A percentile compares a stretch with the other conserved stretches of the same genome.
These are phyloP conservation scores for Mythimna ferrago DNA, from an alignment of 2,888 invertebrate species.

Conservation along the genomic window DNA sequence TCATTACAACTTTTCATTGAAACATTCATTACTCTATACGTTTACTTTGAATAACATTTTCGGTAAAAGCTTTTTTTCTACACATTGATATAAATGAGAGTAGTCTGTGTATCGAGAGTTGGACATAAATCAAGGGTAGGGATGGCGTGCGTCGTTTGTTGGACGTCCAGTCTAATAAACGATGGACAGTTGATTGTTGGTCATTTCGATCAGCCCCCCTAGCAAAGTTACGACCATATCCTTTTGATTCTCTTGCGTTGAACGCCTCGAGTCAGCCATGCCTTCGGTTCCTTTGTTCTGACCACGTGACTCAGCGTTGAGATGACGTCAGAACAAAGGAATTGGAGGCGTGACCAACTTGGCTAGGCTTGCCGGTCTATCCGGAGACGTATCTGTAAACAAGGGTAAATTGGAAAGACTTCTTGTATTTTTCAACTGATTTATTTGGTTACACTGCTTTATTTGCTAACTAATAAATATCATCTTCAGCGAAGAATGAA, in stretches of 20 bases:
- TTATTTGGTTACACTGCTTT: background rate
- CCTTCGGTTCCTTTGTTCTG: too few relatives aligned
- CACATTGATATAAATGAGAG: conserved; percentile 87
- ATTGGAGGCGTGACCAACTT: too few relatives aligned
- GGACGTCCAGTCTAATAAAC: conserved; percentile 73
- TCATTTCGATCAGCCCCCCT: conserved; percentile 68
- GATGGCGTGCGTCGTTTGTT: conserved; percentile 76
- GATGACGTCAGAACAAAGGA: too few relatives aligned
- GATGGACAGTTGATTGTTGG: conserved; percentile 69
- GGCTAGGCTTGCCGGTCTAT: conserved; percentile 35
- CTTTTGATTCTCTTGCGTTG: too few relatives aligned
- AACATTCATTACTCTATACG: conserved; percentile 72
- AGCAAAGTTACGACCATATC: too few relatives aligned
- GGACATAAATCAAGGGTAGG: conserved; percentile 82
- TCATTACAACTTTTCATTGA: conserved; percentile 66
- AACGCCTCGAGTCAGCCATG: too few relatives aligned
- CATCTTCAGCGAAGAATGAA: too few relatives aligned
- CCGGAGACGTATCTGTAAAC: background rate
- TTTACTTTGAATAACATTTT: conserved; percentile 77
- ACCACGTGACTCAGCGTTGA: too few relatives aligned
- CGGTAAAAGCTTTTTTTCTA: conserved; percentile 87
- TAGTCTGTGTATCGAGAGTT: conserved; percentile 78
- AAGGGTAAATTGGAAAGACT: conserved; percentile 1
- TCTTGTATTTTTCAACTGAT: background rate
- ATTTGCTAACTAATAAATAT: background rate